Evolutionary conservation across 35 echinoderm and acorn worm species (phyloP).

Genomic region (Diadema setosum): DNA sequence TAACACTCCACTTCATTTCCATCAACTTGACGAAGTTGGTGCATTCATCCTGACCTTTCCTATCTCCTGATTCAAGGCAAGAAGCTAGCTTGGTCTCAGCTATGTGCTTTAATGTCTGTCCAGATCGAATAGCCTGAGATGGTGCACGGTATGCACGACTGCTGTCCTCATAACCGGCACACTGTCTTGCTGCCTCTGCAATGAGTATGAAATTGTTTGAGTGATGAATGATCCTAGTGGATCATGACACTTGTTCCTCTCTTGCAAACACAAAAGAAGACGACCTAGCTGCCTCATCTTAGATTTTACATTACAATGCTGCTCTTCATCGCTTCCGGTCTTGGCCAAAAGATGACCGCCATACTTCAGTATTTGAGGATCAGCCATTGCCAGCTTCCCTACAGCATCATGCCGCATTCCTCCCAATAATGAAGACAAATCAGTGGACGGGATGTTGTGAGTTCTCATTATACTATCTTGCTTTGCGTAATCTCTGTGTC

Average conservation of each 20-base stretch:
- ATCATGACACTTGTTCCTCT: background rate
- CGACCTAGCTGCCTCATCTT: background rate
- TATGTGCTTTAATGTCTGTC: background rate
- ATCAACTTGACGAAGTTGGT: background rate
- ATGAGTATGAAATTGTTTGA: background rate
- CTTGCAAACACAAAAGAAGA: background rate
- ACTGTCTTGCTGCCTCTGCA: background rate
- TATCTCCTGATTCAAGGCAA: background rate
- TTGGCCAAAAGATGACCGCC: constrained; percentile 9
- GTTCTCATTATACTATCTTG: background rate
- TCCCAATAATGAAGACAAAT: background rate
- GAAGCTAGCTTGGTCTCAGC: background rate
- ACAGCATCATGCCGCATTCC: background rate
- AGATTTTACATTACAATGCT: background rate
- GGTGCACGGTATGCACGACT: background rate
- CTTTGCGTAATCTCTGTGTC: background rate
- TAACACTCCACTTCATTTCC: background rate
- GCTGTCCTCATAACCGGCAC: background rate
- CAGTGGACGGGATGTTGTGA: background rate
- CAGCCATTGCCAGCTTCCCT: background rate
- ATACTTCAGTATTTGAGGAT: background rate
- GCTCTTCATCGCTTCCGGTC: background rate
- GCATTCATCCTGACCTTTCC: background rate
- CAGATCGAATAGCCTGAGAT: background rate
- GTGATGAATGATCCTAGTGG: background rate